Percentiles rank a stretch among this genome's conserved stretches.
phyloP scores from a whole-genome alignment of 2,113 vertebrate genomes.

The Python bivittatus region DNA sequence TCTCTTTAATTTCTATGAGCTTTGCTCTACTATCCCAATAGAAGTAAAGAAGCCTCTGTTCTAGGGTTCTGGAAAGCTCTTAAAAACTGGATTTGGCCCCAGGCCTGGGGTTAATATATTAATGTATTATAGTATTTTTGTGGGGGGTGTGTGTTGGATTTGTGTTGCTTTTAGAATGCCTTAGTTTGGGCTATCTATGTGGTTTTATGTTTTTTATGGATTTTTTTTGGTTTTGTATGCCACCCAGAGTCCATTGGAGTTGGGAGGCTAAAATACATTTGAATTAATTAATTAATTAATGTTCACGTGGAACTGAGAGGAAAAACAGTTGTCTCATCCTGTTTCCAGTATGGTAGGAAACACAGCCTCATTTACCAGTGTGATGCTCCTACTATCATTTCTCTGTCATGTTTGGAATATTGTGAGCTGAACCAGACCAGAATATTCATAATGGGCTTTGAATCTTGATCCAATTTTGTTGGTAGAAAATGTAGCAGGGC shows the following conservation, averaged over 20 bases:
- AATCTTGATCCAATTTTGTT: background rate
- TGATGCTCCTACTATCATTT: background rate
- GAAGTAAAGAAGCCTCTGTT: background rate
- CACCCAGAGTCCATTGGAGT: background rate
- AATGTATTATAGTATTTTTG: background rate
- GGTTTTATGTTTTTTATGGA: background rate
- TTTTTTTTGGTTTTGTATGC: background rate
- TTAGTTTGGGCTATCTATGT: background rate
- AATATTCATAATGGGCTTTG: background rate
- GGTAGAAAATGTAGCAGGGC: background rate
- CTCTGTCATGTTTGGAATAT: background rate
- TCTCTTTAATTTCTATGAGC: background rate
- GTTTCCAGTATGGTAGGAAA: background rate
- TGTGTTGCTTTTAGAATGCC: background rate
- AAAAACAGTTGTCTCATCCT: background rate
- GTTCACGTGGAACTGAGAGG: background rate
- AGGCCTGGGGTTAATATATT: background rate
- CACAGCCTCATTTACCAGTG: background rate
- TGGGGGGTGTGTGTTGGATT: background rate
- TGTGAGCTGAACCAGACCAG: background rate
- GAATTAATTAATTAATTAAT: background rate
- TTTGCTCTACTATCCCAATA: background rate
- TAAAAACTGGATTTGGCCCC: background rate
- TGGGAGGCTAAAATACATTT: background rate
- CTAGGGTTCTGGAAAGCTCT: background rate